phyloP scores from a whole-genome alignment of 2,113 vertebrate genomes.

The Sporophila hypoxantha region DNA sequence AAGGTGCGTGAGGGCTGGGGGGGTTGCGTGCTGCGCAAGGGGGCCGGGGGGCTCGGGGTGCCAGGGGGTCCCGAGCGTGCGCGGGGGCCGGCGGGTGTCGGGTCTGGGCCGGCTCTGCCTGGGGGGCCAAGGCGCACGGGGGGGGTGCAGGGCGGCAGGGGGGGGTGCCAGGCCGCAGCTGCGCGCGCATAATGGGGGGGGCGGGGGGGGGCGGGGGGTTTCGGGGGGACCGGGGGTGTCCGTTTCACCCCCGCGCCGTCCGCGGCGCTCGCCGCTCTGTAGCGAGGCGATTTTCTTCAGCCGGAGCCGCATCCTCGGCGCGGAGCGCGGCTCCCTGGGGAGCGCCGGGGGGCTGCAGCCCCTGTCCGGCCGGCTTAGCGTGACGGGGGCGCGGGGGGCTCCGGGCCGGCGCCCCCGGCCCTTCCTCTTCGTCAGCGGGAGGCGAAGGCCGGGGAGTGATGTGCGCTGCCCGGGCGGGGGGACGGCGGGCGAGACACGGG shows the following conservation, averaged over 20 bases:
- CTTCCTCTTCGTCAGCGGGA: constrained; percentile 37
- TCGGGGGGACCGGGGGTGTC: neutral
- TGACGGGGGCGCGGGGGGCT: constrained; percentile 23
- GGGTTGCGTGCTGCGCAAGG: too few relatives aligned
- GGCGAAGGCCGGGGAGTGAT: constrained; percentile 29
- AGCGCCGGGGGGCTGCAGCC: constrained; percentile 20
- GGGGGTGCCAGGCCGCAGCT: too few relatives aligned
- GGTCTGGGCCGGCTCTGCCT: too few relatives aligned
- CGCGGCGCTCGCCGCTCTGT: neutral
- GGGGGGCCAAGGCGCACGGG: too few relatives aligned
- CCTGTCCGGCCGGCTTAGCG: constrained; percentile 29
- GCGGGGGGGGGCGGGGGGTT: neutral
- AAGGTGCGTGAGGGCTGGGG: too few relatives aligned
- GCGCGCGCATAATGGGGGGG: too few relatives aligned
- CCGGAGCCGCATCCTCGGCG: neutral
- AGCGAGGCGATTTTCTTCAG: constrained; percentile 36
- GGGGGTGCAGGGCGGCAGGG: too few relatives aligned
- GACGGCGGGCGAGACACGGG: neutral
- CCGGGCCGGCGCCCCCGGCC: constrained; percentile 13
- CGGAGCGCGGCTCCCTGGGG: constrained; percentile 4
- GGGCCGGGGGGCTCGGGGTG: too few relatives aligned
- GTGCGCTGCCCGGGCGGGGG: neutral
- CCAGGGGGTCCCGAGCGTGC: too few relatives aligned
- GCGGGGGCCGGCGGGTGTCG: too few relatives aligned
- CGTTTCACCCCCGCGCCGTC: neutral